Base-by-base conservation (phyloP, 2,888 invertebrate species). In the Dryobota labecula region DNA sequence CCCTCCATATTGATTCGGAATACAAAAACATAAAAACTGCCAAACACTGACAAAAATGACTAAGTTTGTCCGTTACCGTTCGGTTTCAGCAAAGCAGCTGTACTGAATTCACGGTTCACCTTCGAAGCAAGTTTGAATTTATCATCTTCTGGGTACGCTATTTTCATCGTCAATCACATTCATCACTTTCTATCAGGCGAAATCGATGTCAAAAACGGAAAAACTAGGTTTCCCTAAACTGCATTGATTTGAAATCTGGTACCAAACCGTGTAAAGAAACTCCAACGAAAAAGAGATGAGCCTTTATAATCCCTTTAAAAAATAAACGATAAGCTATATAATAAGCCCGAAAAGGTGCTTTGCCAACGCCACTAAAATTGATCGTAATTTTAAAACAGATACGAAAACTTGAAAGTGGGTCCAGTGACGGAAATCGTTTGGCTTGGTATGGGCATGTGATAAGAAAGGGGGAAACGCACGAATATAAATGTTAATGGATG, bases 271-370 rank as follows among this genome's bases (percentile, higher is more conserved):
- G 2, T 18, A 41, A 30, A 0, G 4, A n/a, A 53, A 20, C 18
- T 27, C 2, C 13, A 6, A 57, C 33, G 8, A 27, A 20, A 27
- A 49, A 11, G 30, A 41, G 33, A 15, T 20, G 2, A 53, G 38
- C 30, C 47, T 15, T 33, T 72, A 2, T 72, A 72, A 72, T 72
- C 33, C 62, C 53, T 8, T 27, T 61, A 47, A n/a, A 41, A 54
- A 72, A 54, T 9, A 47, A 13, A n/a, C 61, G 47, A 72, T 72
- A 62, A 72, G 62, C 62, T 27, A n/a, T n/a, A n/a, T 33, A 54
- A 72, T 72, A 54, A 47, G 18, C 6, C 6, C 1, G 18, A 6
- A 27, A 45, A 72, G 30, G 71, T 70, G 1, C 45, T 53, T 47
- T 45, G n/a, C 33, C 33, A 30, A 20, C 1, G 38, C n/a, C 45